Evolutionary conservation across 2,888 invertebrate species (phyloP).

Genomic region (Drosophila sordidula): DNA sequence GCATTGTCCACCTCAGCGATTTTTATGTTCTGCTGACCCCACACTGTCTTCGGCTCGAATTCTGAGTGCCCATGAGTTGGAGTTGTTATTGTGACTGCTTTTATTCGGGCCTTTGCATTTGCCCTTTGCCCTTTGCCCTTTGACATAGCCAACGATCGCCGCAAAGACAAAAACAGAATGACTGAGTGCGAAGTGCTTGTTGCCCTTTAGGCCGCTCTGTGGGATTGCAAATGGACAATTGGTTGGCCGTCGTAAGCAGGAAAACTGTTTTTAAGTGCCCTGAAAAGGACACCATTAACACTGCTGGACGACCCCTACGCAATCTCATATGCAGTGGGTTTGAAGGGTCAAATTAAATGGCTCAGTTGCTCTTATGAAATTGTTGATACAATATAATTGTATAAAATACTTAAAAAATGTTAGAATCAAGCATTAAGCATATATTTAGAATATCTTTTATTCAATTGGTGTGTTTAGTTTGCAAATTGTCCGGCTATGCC

Average conservation of each 20-base stretch:
- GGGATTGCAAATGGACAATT: slow-evolving; percentile 30
- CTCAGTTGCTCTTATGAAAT: not conserved
- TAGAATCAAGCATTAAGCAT: too few relatives aligned
- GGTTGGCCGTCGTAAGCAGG: slow-evolving; percentile 4
- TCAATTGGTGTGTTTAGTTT: too few relatives aligned
- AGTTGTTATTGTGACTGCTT: slow-evolving; percentile 28
- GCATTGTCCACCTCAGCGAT: slow-evolving; percentile 23
- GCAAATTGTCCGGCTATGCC: too few relatives aligned
- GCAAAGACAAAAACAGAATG: slow-evolving; percentile 17
- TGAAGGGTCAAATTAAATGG: not conserved
- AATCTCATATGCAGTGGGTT: not conserved
- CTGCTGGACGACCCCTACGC: not conserved
- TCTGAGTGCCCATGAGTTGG: slow-evolving; percentile 14
- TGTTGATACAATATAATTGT: not conserved
- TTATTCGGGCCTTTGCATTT: slow-evolving; percentile 6
- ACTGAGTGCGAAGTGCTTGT: slow-evolving; percentile 39
- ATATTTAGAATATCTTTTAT: too few relatives aligned
- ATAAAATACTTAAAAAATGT: not conserved
- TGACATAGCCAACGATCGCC: slow-evolving; percentile 39
- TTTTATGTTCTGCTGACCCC: slow-evolving; percentile 6
- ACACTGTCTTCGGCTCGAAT: slow-evolving; percentile 20
- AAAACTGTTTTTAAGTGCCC: slow-evolving; percentile 10
- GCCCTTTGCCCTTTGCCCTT: slow-evolving; percentile 37
- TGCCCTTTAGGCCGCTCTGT: slow-evolving; percentile 17
- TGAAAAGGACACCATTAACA: not conserved